phyloP scores from a whole-genome alignment of 1,140 invertebrate genomes.

The Platyscapa corneri region DNA sequence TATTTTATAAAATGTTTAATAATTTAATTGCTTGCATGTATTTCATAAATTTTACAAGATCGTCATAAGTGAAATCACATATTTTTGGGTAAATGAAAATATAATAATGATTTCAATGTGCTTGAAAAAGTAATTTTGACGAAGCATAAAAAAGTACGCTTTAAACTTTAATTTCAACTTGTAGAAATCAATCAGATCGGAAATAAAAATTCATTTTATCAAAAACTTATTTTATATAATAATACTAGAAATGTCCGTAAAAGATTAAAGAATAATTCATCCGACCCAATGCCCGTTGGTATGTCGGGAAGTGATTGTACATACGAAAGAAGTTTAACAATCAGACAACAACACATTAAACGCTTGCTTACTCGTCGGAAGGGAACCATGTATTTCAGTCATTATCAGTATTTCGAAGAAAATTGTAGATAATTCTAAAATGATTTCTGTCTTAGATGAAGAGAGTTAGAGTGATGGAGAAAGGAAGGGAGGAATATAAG shows the following conservation, averaged over 20 bases:
- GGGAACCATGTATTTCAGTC: constrained; percentile 43
- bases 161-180: background rate
- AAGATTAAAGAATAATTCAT: constrained; percentile 24
- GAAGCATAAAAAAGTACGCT: background rate
- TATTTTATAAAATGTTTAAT: too few relatives aligned
- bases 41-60: too few relatives aligned
- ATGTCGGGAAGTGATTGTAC: background rate
- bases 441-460: constrained; percentile 42
- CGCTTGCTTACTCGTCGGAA: constrained; percentile 3
- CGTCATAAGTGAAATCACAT: background rate
- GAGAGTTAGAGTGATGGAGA: background rate
- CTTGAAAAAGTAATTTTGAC: background rate
- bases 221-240: constrained; percentile 36
- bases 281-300: background rate
- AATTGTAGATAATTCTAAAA: constrained; percentile 57
- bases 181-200: background rate
- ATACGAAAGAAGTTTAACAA: constrained; percentile 41
- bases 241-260: background rate
- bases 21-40: too few relatives aligned
- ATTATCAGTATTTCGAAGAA: constrained; percentile 49
- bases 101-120: background rate
- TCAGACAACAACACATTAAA: constrained; percentile 38
- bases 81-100: background rate
- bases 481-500: background rate
- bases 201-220: constrained; percentile 24